Conservation (phyloP, 2,113 vertebrate species). For the Ochotona princeps region DNA sequence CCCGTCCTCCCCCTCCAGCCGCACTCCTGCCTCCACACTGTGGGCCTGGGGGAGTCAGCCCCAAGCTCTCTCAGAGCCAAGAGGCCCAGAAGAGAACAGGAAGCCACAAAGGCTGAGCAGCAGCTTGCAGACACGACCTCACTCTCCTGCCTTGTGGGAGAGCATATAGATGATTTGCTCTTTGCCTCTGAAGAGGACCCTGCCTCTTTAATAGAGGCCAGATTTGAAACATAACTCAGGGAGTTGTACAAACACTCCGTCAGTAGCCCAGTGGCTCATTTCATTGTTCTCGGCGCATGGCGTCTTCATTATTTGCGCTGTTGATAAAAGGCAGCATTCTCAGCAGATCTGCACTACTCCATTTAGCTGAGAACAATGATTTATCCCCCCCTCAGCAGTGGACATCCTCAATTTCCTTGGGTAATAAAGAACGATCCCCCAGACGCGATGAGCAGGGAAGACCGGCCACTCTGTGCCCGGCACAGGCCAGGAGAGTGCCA, state of each 20-base stretch:
- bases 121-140: conserved; percentile 56
- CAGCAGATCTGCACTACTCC: conserved; percentile 84
- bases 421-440: conserved; percentile 79
- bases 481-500: conserved; percentile 47
- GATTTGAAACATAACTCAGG: conserved; percentile 81
- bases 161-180: conserved; percentile 74
- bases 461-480: conserved; percentile 14
- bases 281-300: conserved; percentile 84
- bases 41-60: fast-evolving
- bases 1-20: fast-evolving
- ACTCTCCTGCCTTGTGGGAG: conserved; percentile 62
- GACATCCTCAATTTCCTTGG: conserved; percentile 84
- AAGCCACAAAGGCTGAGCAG: neutral
- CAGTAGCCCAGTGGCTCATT: conserved; percentile 85
- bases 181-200: conserved; percentile 72
- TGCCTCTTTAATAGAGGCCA: conserved; percentile 81
- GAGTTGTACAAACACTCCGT: conserved; percentile 84
- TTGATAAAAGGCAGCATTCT: conserved; percentile 84
- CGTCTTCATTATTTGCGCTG: conserved; percentile 88
- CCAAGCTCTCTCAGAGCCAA: neutral
- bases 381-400: conserved; percentile 83
- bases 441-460: neutral
- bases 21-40: fast-evolving
- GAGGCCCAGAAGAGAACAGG: neutral
- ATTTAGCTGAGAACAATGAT: conserved; percentile 87